Evolutionary conservation across 2,888 invertebrate genomes (phyloP), one percentile per base, ranked within the genome.

Genomic region (Rhagonycha fulva): DNA sequence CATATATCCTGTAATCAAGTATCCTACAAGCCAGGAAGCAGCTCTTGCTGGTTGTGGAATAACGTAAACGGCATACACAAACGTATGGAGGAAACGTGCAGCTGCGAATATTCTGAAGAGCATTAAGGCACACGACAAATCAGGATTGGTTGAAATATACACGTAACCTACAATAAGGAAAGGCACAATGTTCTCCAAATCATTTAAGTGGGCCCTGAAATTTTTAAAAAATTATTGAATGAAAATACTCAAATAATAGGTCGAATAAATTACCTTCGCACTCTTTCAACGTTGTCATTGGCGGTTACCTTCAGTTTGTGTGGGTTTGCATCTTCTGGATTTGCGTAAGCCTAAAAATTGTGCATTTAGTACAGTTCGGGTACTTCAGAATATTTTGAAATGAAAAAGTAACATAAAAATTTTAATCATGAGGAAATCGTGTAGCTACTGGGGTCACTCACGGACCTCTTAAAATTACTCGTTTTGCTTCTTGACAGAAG

Each of bases 101-200:
- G 86, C 84, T 0, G 93, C 89, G 84, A 89, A 93, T 7, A 89
- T 83, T 24, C 80, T 88, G 85, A 92, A 91, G 68, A 92, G 84
- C 76, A 88, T 9, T 80, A 88, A 86, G 4, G 93, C 92, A 1
- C 89, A 69, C 76, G 82, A 84, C 9, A 87, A 83, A 69, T 86
- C 86, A 0, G 94, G 94, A 30, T 24, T 68, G n/a, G 63, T 66
- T n/a, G 11, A 0, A 92, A 92, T 83, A 87, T 93, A 94, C 74
- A 92, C 84, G 5, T 91, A 89, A 5, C 90, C 91, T 30, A 92
- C 85, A 12, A 92, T 82, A 85, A 93, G 89, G 84, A 93, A 94
- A 0, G 91, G 89, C 0, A 92, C 89, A 72, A 94, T 93, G 85
- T 93, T 94, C 86, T 94, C 94, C 85, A 94, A 84, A 84, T 94